Evolutionary conservation across 2,113 vertebrate genomes (phyloP).

Genomic region (Nicator chloris): DNA sequence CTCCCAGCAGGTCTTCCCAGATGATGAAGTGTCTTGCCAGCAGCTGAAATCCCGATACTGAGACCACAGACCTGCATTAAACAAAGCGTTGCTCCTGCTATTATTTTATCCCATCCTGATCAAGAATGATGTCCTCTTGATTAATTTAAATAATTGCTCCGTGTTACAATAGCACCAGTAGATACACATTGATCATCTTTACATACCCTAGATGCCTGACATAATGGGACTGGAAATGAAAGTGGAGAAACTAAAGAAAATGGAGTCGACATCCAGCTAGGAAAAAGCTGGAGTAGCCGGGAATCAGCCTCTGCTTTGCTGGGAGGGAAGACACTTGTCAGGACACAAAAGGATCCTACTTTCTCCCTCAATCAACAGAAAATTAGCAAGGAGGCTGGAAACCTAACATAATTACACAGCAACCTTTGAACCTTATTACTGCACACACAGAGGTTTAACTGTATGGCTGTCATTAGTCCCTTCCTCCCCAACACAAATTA

Average conservation of each 20-base stretch:
- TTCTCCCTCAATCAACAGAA: not conserved
- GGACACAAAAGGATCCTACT: not conserved
- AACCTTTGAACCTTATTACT: not conserved
- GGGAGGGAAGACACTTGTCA: not conserved
- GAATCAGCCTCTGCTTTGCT: not conserved
- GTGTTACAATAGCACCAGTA: not conserved
- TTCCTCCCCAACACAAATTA: not conserved
- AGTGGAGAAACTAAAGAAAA: not conserved
- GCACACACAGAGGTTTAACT: not conserved
- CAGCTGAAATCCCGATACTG: not conserved
- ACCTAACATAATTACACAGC: not conserved
- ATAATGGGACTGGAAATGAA: not conserved
- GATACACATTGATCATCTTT: not conserved
- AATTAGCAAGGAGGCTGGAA: not conserved
- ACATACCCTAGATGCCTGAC: not conserved
- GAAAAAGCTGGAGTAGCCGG: not conserved
- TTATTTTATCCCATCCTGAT: not conserved
- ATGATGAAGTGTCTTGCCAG: not conserved
- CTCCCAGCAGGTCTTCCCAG: not conserved
- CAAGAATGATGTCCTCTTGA: not conserved
- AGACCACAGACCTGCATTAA: not conserved
- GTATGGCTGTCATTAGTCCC: not conserved
- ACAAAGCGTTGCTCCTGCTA: not conserved
- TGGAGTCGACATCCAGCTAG: rapidly evolving
- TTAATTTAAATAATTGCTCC: constrained; percentile 9